Evolutionary conservation across 2,113 vertebrate species (phyloP).

Genomic region (Suricata suricatta): DNA sequence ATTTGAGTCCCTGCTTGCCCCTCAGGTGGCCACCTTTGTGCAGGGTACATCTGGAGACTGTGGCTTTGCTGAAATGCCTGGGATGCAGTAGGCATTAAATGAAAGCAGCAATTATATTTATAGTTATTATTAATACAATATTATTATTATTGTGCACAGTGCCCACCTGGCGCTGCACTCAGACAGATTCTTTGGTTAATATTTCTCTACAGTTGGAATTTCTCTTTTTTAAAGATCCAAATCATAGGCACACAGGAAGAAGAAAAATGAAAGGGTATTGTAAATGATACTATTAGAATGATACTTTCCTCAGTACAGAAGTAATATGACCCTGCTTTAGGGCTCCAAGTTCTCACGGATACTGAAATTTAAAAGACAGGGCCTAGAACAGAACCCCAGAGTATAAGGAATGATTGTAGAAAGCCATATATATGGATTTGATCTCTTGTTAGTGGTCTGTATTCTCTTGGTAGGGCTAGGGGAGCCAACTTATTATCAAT

Average conservation of each 20-base stretch:
- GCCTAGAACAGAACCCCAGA: slow-evolving; percentile 28
- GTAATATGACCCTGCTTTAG: slow-evolving; percentile 58
- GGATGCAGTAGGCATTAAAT: slow-evolving; percentile 25
- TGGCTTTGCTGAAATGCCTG: slow-evolving; percentile 28
- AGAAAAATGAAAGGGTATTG: slow-evolving; percentile 55
- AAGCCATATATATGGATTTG: slow-evolving; percentile 57
- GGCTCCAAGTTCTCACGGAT: slow-evolving; percentile 2
- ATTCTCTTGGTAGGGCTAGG: slow-evolving; percentile 53
- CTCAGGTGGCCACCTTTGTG: slow-evolving; percentile 32
- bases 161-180: background rate
- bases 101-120: slow-evolving; percentile 40
- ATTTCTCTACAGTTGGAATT: slow-evolving; percentile 32
- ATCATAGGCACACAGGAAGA: slow-evolving; percentile 55
- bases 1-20: background rate
- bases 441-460: slow-evolving; percentile 54
- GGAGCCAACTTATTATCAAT: slow-evolving; percentile 78
- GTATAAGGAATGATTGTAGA: slow-evolving; percentile 9
- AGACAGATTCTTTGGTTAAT: slow-evolving; percentile 56
- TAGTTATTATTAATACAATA: slow-evolving; percentile 44
- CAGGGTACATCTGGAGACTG: background rate
- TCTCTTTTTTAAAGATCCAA: slow-evolving; percentile 69
- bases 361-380: slow-evolving; percentile 60
- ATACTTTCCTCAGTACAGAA: slow-evolving; percentile 65
- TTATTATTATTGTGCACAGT: background rate
- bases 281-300: slow-evolving; percentile 58